Evolutionary conservation across 2,113 vertebrate genomes (phyloP).

Genomic region (Elanus axillaris): DNA sequence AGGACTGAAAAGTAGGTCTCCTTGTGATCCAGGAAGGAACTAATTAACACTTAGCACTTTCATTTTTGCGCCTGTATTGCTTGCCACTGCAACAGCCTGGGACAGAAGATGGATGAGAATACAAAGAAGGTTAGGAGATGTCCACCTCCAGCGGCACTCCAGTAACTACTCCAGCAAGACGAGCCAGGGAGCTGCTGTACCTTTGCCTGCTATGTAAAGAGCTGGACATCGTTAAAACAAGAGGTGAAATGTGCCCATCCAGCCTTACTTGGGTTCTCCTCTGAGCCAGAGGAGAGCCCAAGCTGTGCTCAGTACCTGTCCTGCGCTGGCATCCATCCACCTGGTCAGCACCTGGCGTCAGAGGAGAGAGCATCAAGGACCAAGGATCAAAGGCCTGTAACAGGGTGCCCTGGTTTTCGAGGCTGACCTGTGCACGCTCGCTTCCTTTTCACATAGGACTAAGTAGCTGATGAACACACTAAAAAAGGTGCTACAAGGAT

Average conservation of each 20-base stretch:
- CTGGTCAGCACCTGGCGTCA: neutral
- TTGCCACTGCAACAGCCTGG: neutral
- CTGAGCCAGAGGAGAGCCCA: neutral
- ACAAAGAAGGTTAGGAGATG: neutral
- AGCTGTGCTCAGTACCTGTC: rapidly evolving
- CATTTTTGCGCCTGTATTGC: neutral
- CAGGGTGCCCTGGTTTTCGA: rapidly evolving
- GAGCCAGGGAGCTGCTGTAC: neutral
- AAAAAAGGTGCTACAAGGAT: neutral
- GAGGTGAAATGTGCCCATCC: neutral
- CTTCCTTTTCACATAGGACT: neutral
- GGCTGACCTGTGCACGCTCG: rapidly evolving
- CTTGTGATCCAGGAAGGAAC: neutral
- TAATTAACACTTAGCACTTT: neutral
- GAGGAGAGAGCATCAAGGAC: rapidly evolving
- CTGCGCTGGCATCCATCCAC: neutral
- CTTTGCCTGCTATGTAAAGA: neutral
- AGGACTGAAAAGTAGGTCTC: neutral
- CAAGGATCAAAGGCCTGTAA: neutral
- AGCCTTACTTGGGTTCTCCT: neutral
- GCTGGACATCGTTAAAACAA: neutral
- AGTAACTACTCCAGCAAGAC: neutral
- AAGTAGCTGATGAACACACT: neutral
- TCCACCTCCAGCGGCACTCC: neutral
- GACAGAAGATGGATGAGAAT: neutral